Evolutionary conservation across 2,113 vertebrate species (phyloP).

Genomic region (Macquaria australasica): DNA sequence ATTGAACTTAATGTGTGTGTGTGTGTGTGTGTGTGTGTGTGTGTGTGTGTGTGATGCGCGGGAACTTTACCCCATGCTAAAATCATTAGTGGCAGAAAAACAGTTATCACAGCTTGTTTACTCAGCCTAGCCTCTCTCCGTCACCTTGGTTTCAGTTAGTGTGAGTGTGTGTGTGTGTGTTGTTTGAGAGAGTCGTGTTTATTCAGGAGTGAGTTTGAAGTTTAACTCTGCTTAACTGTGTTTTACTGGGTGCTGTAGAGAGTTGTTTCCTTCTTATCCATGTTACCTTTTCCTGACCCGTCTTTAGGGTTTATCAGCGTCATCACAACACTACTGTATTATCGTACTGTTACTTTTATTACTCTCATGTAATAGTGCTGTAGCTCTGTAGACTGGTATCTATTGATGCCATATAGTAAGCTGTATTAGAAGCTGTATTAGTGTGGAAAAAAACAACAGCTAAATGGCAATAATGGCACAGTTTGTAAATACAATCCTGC

Average conservation of each 20-base stretch:
- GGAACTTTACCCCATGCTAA: conserved; percentile 63
- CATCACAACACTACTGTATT: not conserved
- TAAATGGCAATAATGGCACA: not conserved
- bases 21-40: conserved; percentile 28
- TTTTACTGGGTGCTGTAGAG: conserved; percentile 4
- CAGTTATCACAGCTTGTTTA: conserved; percentile 63
- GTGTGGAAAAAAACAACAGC: not conserved
- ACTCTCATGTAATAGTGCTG: not conserved
- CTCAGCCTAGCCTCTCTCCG: conserved; percentile 50
- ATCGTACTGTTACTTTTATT: not conserved
- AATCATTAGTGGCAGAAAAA: conserved; percentile 67
- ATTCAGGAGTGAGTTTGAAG: conserved; percentile 63
- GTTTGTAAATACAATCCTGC: not conserved
- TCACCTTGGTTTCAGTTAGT: conserved; percentile 41
- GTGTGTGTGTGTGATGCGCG: conserved; percentile 26
- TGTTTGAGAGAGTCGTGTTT: conserved; percentile 62
- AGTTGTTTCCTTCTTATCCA: not conserved
- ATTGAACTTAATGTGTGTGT: conserved; percentile 19
- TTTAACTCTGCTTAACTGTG: conserved; percentile 43
- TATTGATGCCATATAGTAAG: not conserved
- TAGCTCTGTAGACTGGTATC: not conserved
- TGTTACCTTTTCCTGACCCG: not conserved
- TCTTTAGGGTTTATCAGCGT: not conserved
- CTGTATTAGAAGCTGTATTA: not conserved
- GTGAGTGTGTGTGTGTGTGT: conserved; percentile 26